Base-by-base conservation (phyloP, 2,888 invertebrate species). In the Lasioglossum villosulum region DNA sequence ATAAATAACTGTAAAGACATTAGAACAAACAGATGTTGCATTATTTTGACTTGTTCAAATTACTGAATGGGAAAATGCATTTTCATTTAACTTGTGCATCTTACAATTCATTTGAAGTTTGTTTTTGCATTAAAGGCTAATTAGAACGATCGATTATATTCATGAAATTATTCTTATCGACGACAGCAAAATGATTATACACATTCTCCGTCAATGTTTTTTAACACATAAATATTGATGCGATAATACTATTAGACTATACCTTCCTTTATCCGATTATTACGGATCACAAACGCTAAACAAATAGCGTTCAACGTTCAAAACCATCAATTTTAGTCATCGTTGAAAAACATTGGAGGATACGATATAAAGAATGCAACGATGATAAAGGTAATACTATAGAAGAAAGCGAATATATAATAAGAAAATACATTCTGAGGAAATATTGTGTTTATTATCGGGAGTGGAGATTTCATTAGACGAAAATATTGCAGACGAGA, bases 381-480 rank as follows among this genome's bases (percentile, higher is more conserved):
- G 68, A 68, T 12, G 68, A 12, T 68, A 37, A 68, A 37, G 68
- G 23, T 4, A 37, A 34, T 37, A 12, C 23, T 37, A 23, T 37
- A 23, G 23, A n/a, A 23, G 14, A 23, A 70, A 68, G 10, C n/a
- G 39, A 70, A 70, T 70, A 37, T n/a, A n/a, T 39, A 70, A 70
- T 70, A 70, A 12, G 70, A 70, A 37, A 70, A 70, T 39, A 39
- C 37, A 23, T 12, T 12, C 39, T 70, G 70, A n/a, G 70, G 39
- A 70, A 70, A 70, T 70, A 70, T 70, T 70, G 70, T 70, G 70
- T 70, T 70, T n/a, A 70, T 70, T 70, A 70, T 70, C 70, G n/a
- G 14, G n/a, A 70, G 70, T 70, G 4, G 70, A 70, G 39, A 39
- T 70, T 70, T 70, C 39, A 70, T 70, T 39, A 70, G 70, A 39